Percentiles rank a stretch among this genome's conserved stretches.
Conservation (phyloP, 2,113 vertebrate species). For the Oryzias javanicus region DNA sequence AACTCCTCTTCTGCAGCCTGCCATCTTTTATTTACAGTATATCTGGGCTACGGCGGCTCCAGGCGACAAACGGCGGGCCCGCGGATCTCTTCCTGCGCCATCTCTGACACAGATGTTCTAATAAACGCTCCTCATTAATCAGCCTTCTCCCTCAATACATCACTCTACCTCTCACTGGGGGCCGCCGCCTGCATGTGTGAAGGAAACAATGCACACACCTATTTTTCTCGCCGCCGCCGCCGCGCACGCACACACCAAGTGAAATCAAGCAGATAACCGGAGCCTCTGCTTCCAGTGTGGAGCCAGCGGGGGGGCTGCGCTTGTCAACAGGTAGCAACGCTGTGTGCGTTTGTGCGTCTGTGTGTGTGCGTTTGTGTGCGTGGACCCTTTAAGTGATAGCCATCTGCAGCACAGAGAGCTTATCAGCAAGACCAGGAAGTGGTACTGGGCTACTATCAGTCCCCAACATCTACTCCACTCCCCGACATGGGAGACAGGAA, state of each 20-base stretch:
- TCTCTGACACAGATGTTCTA: slow-evolving; percentile 82
- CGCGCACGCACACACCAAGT: slow-evolving; percentile 45
- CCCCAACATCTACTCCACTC: slow-evolving; percentile 72
- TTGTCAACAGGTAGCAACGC: slow-evolving; percentile 71
- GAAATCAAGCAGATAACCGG: slow-evolving; percentile 72
- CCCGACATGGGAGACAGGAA: slow-evolving; percentile 68
- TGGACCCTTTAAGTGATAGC: slow-evolving; percentile 76
- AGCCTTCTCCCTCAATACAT: slow-evolving; percentile 76
- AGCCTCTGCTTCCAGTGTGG: slow-evolving; percentile 56
- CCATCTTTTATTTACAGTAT: slow-evolving; percentile 73
- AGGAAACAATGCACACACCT: slow-evolving; percentile 42
- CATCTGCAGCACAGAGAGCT: slow-evolving; percentile 75
- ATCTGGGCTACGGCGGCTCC: slow-evolving; percentile 63
- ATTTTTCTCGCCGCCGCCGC: slow-evolving; percentile 26
- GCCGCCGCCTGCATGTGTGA: slow-evolving; percentile 50
- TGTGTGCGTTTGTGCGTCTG: slow-evolving; percentile 8
- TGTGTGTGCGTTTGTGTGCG: slow-evolving; percentile 30
- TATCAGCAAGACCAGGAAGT: slow-evolving; percentile 80
- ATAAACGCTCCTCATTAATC: slow-evolving; percentile 83
- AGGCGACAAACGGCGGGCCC: slow-evolving; percentile 63
- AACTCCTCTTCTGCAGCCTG: slow-evolving; percentile 62
- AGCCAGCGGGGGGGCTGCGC: slow-evolving; percentile 50
- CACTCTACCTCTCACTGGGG: slow-evolving; percentile 70
- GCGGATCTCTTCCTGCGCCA: slow-evolving; percentile 61
- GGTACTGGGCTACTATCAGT: slow-evolving; percentile 71